phyloP scores from a whole-genome alignment of 2,888 invertebrate genomes.

The Caenorhabditis panamensis region DNA sequence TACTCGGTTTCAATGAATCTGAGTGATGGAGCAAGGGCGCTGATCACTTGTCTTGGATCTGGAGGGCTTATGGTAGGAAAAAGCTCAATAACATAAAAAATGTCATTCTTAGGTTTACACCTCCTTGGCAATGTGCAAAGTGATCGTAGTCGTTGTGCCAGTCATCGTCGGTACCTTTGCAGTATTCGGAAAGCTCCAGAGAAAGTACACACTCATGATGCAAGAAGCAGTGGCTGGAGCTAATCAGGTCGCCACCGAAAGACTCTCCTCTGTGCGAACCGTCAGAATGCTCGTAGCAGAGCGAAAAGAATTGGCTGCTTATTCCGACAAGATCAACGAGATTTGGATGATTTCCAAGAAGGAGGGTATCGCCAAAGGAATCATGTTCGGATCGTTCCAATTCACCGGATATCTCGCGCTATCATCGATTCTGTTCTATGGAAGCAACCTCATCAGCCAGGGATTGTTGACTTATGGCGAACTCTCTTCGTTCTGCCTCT shows the following conservation, averaged over 20 bases:
- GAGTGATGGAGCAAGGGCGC: slow-evolving; percentile 92
- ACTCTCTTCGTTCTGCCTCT: slow-evolving; percentile 93
- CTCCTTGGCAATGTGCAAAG: slow-evolving; percentile 90
- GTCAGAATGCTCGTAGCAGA: slow-evolving; percentile 95
- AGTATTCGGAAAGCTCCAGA: slow-evolving; percentile 87
- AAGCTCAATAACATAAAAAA: background rate
- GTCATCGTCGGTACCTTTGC: slow-evolving; percentile 90
- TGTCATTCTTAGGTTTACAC: slow-evolving; percentile 87
- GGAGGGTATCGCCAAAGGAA: slow-evolving; percentile 90
- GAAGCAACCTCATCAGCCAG: slow-evolving; percentile 76
- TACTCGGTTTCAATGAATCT: slow-evolving; percentile 93
- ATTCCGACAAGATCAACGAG: slow-evolving; percentile 85
- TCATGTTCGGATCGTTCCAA: slow-evolving; percentile 89
- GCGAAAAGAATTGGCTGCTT: slow-evolving; percentile 85
- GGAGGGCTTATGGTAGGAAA: slow-evolving; percentile 92
- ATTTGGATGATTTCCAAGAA: slow-evolving; percentile 89
- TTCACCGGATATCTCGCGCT: slow-evolving; percentile 79
- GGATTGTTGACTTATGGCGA: slow-evolving; percentile 84
- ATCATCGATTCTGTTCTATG: slow-evolving; percentile 80
- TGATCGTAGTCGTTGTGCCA: slow-evolving; percentile 92
- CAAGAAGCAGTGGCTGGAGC: slow-evolving; percentile 85
- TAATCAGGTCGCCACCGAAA: slow-evolving; percentile 89
- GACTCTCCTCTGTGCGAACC: slow-evolving; percentile 92
- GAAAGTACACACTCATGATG: slow-evolving; percentile 89
- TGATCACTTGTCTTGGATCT: slow-evolving; percentile 91